These are phyloP conservation scores for Crocidura indochinensis DNA, from an alignment of 2,797 vertebrate genomes.

Conservation along the genomic window DNA sequence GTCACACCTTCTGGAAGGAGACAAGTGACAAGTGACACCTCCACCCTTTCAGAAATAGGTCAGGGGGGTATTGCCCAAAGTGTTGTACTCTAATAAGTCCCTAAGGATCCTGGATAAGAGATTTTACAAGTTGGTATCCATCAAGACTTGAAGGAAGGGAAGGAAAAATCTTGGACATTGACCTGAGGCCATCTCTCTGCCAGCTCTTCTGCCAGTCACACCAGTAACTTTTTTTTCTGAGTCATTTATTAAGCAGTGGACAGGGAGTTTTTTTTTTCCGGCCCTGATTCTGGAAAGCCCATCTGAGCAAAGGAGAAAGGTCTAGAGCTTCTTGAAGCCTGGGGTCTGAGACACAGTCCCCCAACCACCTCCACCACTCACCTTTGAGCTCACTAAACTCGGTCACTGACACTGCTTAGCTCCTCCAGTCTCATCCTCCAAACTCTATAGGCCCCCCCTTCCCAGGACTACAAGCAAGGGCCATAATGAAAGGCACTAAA, in stretches of 20 bases:
- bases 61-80: not conserved
- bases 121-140: not conserved
- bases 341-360: not conserved
- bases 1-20: not conserved
- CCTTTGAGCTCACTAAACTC: not conserved
- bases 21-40: not conserved
- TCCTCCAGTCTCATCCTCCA: accelerated
- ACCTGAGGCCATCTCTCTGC: not conserved
- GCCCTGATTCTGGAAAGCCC: not conserved
- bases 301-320: not conserved
- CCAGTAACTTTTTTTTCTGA: not conserved
- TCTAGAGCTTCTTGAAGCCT: not conserved
- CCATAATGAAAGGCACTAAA: not conserved
- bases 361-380: not conserved
- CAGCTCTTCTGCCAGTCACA: not conserved
- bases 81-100: not conserved
- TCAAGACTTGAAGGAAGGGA: accelerated
- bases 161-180: not conserved
- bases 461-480: not conserved
- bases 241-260: not conserved
- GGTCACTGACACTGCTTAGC: not conserved
- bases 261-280: not conserved
- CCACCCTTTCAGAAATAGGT: not conserved
- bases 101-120: not conserved
- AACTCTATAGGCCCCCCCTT: not conserved